A percentile compares a stretch with the other conserved stretches of the same genome.
phyloP scores from a whole-genome alignment of 2,888 invertebrate genomes.

The Cataglyphis albicans region DNA sequence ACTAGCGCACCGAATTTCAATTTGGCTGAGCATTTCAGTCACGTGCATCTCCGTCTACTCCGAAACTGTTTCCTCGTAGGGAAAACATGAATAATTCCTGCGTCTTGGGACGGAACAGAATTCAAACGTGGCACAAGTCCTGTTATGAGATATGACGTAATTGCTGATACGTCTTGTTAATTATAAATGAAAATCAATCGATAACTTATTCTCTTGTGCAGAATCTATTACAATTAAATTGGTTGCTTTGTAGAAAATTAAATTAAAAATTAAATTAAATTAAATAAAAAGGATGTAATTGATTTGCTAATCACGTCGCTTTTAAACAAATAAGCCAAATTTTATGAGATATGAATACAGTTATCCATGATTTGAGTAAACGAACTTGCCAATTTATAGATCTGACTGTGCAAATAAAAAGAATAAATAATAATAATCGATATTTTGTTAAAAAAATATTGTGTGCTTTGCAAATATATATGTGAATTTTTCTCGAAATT shows the following conservation, averaged over 20 bases:
- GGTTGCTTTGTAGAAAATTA: not conserved
- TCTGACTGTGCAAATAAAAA: not conserved
- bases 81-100: constrained; percentile 72
- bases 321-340: not conserved
- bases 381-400: constrained; percentile 6
- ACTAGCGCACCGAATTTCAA: constrained; percentile 74
- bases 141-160: constrained; percentile 28
- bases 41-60: constrained; percentile 65
- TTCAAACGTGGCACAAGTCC: constrained; percentile 28
- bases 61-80: constrained; percentile 64
- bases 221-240: not conserved
- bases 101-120: constrained; percentile 42
- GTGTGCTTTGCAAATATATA: constrained; percentile 11
- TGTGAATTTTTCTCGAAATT: not conserved
- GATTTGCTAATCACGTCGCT: not conserved
- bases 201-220: constrained; percentile 5
- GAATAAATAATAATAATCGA: not conserved
- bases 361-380: not conserved
- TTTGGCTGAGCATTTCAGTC: constrained; percentile 75
- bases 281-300: not conserved
- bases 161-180: constrained; percentile 12
- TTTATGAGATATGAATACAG: not conserved
- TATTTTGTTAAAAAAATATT: constrained; percentile 12
- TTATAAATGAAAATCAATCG: constrained; percentile 29
- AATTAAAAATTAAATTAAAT: not conserved